Evolutionary conservation across 2,113 vertebrate species (phyloP).

Genomic region (Orycteropus afer): DNA sequence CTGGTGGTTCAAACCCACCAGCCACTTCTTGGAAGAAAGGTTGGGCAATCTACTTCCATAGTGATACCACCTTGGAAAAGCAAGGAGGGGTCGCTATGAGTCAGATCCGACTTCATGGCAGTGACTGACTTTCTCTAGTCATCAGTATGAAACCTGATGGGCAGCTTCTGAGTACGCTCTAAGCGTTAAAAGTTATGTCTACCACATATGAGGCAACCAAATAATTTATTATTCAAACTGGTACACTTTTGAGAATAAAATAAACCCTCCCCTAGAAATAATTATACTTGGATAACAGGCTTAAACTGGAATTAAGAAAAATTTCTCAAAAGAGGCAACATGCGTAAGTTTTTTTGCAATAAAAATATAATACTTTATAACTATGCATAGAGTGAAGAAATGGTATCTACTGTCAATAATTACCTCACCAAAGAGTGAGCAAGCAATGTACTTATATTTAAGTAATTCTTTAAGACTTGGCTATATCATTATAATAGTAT

Average conservation of each 20-base stretch:
- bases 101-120: too few species aligned
- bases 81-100: too few species aligned
- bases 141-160: background rate
- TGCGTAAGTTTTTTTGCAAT: background rate
- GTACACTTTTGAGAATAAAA: constrained; percentile 34
- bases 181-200: background rate
- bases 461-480: constrained; percentile 44
- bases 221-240: constrained; percentile 17
- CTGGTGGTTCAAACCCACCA: too few species aligned
- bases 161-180: background rate
- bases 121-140: background rate
- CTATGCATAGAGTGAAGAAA: constrained; percentile 9
- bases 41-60: too few species aligned
- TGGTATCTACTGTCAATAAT: background rate
- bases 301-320: background rate
- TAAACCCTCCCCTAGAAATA: background rate
- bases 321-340: constrained; percentile 29
- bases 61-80: too few species aligned
- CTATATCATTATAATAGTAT: constrained; percentile 1
- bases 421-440: background rate
- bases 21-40: too few species aligned
- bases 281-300: background rate
- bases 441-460: background rate
- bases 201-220: background rate
- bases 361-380: constrained; percentile 25